A percentile compares a stretch with the other conserved stretches of the same genome.
phyloP scores from a whole-genome alignment of 2,888 invertebrate genomes.

The Clanis bilineata region DNA sequence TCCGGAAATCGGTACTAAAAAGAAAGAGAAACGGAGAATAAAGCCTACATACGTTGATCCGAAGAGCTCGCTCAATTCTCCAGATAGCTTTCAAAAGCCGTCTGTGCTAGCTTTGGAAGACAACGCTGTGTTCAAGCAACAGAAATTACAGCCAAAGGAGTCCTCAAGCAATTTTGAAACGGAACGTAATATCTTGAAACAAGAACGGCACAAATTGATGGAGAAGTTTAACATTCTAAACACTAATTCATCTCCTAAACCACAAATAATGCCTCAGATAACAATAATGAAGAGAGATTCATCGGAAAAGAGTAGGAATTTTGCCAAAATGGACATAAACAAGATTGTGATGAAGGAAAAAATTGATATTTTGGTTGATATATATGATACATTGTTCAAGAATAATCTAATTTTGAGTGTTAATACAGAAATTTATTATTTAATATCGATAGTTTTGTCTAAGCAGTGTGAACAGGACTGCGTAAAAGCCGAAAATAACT shows the following conservation, averaged over 20 bases:
- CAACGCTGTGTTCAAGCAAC: slow-evolving; percentile 63
- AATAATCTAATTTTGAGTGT: slow-evolving; percentile 84
- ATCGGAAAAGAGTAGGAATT: slow-evolving; percentile 43
- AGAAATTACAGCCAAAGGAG: slow-evolving; percentile 58
- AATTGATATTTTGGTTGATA: slow-evolving; percentile 78
- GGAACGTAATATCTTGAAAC: slow-evolving; percentile 69
- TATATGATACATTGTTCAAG: slow-evolving; percentile 83
- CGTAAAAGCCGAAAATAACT: slow-evolving; percentile 39
- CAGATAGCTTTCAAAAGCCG: slow-evolving; percentile 60
- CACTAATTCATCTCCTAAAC: slow-evolving; percentile 51
- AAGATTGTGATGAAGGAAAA: slow-evolving; percentile 75
- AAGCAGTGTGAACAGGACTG: slow-evolving; percentile 68
- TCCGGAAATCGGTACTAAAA: slow-evolving; percentile 69
- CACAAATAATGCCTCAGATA: slow-evolving; percentile 49
- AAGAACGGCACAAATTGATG: slow-evolving; percentile 71
- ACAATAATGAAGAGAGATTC: slow-evolving; percentile 59
- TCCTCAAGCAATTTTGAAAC: slow-evolving; percentile 56
- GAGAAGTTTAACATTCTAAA: slow-evolving; percentile 73
- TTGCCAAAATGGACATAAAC: slow-evolving; percentile 61
- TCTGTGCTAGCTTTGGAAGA: slow-evolving; percentile 58
- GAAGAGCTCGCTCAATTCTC: slow-evolving; percentile 62
- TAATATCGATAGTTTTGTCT: slow-evolving; percentile 84
- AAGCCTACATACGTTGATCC: slow-evolving; percentile 79
- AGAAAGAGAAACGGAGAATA: slow-evolving; percentile 68
- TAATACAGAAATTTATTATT: slow-evolving; percentile 86